A percentile compares a stretch with the other conserved stretches of the same genome.
phyloP scores from a whole-genome alignment of 2,797 vertebrate genomes.

The Martes flavigula region DNA sequence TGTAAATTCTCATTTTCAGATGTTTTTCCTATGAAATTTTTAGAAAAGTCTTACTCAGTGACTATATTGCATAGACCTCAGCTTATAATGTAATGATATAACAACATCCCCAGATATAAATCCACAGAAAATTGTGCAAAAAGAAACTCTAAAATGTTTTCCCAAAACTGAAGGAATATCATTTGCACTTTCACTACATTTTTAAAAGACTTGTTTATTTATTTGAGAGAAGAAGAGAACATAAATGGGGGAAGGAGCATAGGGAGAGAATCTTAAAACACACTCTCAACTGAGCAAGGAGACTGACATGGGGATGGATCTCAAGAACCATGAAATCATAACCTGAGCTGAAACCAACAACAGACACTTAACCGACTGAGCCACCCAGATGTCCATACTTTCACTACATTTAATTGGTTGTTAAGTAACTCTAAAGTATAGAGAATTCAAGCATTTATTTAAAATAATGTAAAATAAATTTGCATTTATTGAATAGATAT shows the following conservation, averaged over 20 bases:
- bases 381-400: not conserved
- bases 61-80: not conserved
- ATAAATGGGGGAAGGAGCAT: not conserved
- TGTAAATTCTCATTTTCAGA: not conserved
- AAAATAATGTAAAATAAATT: too few species aligned
- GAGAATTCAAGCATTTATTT: not conserved
- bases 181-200: not conserved
- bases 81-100: not conserved
- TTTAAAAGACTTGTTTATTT: not conserved
- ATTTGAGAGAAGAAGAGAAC: not conserved
- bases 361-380: not conserved
- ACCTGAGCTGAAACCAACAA: not conserved
- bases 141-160: not conserved
- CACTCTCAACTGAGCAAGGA: not conserved
- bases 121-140: not conserved
- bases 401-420: not conserved
- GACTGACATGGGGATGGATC: not conserved
- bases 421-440: not conserved
- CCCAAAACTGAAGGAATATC: not conserved
- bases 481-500: not conserved
- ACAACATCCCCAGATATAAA: not conserved
- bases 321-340: not conserved
- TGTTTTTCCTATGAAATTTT: not conserved
- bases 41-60: not conserved
- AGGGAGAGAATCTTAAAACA: not conserved